Conservation (phyloP, 2,113 vertebrate species). For the Agelaius tricolor region DNA sequence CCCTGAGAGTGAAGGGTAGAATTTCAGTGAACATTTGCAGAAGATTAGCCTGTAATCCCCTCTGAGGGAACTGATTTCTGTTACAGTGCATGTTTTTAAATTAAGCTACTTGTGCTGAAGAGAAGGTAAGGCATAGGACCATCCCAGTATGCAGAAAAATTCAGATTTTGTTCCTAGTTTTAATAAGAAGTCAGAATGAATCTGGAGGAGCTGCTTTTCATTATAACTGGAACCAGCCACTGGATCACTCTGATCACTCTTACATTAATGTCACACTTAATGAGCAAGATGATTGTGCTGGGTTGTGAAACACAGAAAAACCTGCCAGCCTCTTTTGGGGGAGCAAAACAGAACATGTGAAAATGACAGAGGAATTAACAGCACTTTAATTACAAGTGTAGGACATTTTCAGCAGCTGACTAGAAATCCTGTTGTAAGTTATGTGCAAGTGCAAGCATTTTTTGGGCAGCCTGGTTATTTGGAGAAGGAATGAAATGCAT, state of each 20-base stretch:
- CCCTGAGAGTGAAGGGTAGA: background rate
- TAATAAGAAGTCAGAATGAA: background rate
- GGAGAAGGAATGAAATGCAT: background rate
- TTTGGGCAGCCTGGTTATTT: background rate
- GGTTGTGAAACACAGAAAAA: background rate
- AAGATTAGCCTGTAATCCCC: background rate
- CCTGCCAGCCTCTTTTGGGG: background rate
- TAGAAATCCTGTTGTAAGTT: background rate
- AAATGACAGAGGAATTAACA: background rate
- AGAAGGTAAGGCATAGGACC: background rate
- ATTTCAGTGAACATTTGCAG: background rate
- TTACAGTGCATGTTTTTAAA: background rate
- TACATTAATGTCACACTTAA: background rate
- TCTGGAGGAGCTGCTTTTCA: background rate
- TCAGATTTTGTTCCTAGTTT: background rate
- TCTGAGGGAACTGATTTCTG: background rate
- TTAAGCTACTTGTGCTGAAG: background rate
- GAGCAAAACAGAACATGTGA: background rate
- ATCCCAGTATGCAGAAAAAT: background rate
- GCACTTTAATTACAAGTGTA: background rate
- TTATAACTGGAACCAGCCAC: background rate
- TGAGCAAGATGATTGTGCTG: background rate
- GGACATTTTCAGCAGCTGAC: background rate
- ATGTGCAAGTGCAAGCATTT: background rate
- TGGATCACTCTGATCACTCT: background rate